Evolutionary conservation across 2,888 invertebrate genomes (phyloP), one percentile per base, ranked within the genome.

Genomic region (Cheilosia pagana): DNA sequence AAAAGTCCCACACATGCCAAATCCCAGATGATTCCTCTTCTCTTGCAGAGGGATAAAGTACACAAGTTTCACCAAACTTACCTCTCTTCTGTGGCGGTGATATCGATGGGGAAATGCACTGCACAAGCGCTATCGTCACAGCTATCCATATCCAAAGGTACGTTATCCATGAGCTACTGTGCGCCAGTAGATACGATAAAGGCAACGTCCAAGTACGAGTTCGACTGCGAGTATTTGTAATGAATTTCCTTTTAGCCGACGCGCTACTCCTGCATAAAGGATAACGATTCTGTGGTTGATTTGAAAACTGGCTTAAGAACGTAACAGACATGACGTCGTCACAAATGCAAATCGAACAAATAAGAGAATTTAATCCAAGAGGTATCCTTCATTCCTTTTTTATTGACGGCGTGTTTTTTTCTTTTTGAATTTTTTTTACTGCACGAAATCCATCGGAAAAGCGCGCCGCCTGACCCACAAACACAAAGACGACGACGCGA

Each of bases 61-160:
- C 28, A 23, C 25, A 28, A 8, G 8, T 28, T 28, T 28, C 28
- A 48, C 50, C 59, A 45, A 52, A 67, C 89, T 89, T 88, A 92
- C 92, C 92, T 92, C 92, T 87, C 88, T 92, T 92, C 85, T 92
- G 92, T 86, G 90, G 91, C 83, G 91, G 88, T 87, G 91, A 90
- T 89, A 92, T 89, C 74, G 91, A 91, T 76, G 91, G 90, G 81
- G 91, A 91, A 88, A 90, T 89, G 86, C 91, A 89, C 81, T 91
- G 90, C 83, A 91, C 89, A 88, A 91, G 88, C 88, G 89, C 88
- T 88, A 89, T 87, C 74, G 88, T 88, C 68, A 89, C 87, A 83
- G 88, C 88, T 87, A 89, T 87, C 87, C 88, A 88, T 88, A 88
- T 74, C 89, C 88, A 88, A 88, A 89, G 87, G 87, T 88, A 88